Evolutionary conservation across 2,113 vertebrate species (phyloP), one percentile per base, ranked within the genome.

Genomic region (Ancistrus triradiatus): DNA sequence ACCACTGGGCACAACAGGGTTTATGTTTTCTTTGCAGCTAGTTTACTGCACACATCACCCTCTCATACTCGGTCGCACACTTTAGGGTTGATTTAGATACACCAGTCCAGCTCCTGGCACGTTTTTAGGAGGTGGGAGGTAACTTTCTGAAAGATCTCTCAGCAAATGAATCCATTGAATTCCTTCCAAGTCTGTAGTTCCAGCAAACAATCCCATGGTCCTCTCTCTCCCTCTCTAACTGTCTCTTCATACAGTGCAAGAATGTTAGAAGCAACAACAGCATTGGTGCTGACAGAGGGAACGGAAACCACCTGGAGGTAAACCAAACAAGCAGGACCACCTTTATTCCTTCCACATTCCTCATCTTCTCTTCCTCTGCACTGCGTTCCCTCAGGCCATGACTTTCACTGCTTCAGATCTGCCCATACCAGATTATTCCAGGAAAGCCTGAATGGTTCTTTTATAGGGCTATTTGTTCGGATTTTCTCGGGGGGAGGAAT

Each of bases 281-380:
- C 43, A 37, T 25, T 48, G 9, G 58, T 25, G 62, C 66, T 71
- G 74, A 79, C 77, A 80, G 66, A 58, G 67, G 17, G 55, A 76
- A 46, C 40, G 22, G 77, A 76, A 82, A 68, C 73, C 76, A 79
- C 78, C 75, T 78, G 76, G 74, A 79, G 75, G 62, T 58, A 68
- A 75, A 68, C 43, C 44, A 47, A 75, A 78, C 73, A 70, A 18
- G 4, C 70, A 75, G 83, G 68, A 77, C 74, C 69, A 76, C 77
- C 49, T 72, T 75, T 70, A 24, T 50, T 17, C 11, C 25, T 31
- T 25, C 2, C 3, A 19, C 24, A 7, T 49, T 19, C n/a, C 10
- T 6, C 25, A 15, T 22, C 7, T 25, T n/a, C 7, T 44, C 21
- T 0, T 1, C 8, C 27, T 37, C 27, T 31, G 22, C 63, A 69